A percentile compares a stretch with the other conserved stretches of the same genome.
Evolutionary conservation across 2,888 invertebrate species (phyloP).

Genomic region (Halictus ligatus): DNA sequence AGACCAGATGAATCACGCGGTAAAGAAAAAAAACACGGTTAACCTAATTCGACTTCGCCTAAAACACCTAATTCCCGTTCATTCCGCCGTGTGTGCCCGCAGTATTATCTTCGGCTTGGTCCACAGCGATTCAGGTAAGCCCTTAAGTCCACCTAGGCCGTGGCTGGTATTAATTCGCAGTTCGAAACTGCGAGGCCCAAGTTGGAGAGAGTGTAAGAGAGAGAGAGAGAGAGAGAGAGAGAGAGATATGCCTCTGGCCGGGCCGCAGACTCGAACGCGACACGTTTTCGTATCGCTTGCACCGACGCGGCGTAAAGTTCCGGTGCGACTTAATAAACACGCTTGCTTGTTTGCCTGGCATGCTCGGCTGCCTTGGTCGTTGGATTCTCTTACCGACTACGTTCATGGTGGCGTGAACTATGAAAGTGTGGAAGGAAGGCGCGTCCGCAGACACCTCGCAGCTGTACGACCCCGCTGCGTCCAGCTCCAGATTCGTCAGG

Average conservation of each 20-base stretch:
- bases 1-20: not conserved
- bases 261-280: constrained; percentile 8
- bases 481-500: constrained; percentile 77
- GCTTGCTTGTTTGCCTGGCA: not conserved
- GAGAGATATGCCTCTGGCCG: not conserved
- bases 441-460: constrained; percentile 83
- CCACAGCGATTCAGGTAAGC: constrained; percentile 59
- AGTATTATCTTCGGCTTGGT: constrained; percentile 59
- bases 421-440: constrained; percentile 82
- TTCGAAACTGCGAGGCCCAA: constrained; percentile 44
- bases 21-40: constrained; percentile 8
- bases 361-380: not conserved
- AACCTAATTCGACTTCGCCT: constrained; percentile 38
- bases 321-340: constrained; percentile 30
- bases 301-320: constrained; percentile 16
- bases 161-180: constrained; percentile 60
- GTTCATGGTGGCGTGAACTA: constrained; percentile 79
- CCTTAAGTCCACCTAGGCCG: constrained; percentile 53
- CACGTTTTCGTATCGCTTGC: constrained; percentile 28
- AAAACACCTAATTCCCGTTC: constrained; percentile 56
- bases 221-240: not conserved
- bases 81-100: constrained; percentile 55
- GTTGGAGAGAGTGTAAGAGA: not conserved
- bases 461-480: constrained; percentile 80
- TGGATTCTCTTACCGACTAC: constrained; percentile 77